phyloP scores from a whole-genome alignment of 1,140 invertebrate species.

The Drosophila pruinosa region DNA sequence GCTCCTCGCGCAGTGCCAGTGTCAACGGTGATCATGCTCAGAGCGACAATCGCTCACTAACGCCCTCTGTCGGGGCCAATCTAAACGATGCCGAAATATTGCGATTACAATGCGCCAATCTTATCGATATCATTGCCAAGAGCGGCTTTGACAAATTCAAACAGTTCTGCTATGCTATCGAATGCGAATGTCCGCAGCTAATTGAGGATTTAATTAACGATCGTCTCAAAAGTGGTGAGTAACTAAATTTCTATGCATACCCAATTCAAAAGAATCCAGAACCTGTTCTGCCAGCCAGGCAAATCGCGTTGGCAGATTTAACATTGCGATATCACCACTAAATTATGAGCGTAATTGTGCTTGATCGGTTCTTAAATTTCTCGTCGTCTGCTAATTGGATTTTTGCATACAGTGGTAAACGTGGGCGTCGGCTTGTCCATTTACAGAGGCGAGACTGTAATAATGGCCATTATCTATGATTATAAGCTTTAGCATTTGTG shows the following conservation, averaged over 20 bases:
- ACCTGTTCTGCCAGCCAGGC: slow-evolving; percentile 46
- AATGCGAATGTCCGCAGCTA: slow-evolving; percentile 84
- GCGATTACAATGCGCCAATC: slow-evolving; percentile 74
- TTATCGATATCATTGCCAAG: slow-evolving; percentile 84
- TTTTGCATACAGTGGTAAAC: slow-evolving; percentile 13
- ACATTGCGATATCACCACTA: slow-evolving; percentile 58
- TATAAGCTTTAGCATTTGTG: slow-evolving; percentile 36
- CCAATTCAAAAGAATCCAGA: slow-evolving; percentile 8
- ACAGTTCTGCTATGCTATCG: slow-evolving; percentile 84
- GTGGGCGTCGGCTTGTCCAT: slow-evolving; percentile 52
- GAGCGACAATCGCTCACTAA: slow-evolving; percentile 75
- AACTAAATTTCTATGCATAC: neutral
- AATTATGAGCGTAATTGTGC: slow-evolving; percentile 74
- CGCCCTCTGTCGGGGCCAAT: slow-evolving; percentile 60
- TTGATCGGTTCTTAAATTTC: slow-evolving; percentile 68
- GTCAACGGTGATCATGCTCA: slow-evolving; percentile 69
- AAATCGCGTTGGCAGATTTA: slow-evolving; percentile 56
- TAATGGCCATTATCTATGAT: slow-evolving; percentile 61
- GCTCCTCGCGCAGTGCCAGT: slow-evolving; percentile 72
- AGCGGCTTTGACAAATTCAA: slow-evolving; percentile 84
- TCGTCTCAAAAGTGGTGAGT: slow-evolving; percentile 82
- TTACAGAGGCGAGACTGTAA: slow-evolving; percentile 57
- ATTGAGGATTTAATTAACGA: slow-evolving; percentile 84
- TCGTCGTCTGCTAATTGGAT: slow-evolving; percentile 57
- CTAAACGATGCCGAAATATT: slow-evolving; percentile 74